Base-by-base conservation (phyloP, 2,888 invertebrate species). In the Eupelmus urozonus region DNA sequence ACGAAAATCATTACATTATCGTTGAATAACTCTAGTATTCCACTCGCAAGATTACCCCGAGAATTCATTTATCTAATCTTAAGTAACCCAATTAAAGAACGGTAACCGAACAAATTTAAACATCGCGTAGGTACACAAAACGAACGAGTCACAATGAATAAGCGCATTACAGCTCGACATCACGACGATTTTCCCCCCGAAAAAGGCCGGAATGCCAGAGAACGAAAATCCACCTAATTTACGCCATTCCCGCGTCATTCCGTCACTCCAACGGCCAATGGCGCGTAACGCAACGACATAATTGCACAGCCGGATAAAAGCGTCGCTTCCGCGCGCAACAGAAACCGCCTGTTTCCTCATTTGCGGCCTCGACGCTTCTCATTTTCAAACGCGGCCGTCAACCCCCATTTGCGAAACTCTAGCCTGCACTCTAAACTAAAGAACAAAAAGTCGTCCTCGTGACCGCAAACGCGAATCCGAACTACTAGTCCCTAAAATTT, bases 311-410 rank as follows among this genome's bases (percentile, higher is more conserved):
- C 49, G n/a, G 60, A 45, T 27, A 40, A 55, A 34, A 69, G 57
- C 75, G 75, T 73, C 76, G 70, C 60, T 23, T 45, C 76, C 63
- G 20, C 42, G n/a, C 2, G 62, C 16, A 62, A 75, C 45, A 77
- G 34, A 77, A 79, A 75, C 73, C 45, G 60, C 49, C 62, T 59
- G 65, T 71, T 72, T 72, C 71, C 71, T 62, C 62, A 40, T 53
- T 72, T 62, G 4, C 25, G 23, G 11, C 53, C 2, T 29, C 3
- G n/a, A 5, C 51, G 7, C 34, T 4, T n/a, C 25, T 34, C 53
- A 51, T 60, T 45, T 16, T 29, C 16, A 7, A 7, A 45, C 13
- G 4, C 45, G 2, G 2, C 45, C 16, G 9, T 9, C 5, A 34
- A 5, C 9, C 45, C 16, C 16, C 29, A 42, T 18, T 13, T 16